Conservation (phyloP, 1,140 invertebrate species). For the Acromyrmex heyeri region DNA sequence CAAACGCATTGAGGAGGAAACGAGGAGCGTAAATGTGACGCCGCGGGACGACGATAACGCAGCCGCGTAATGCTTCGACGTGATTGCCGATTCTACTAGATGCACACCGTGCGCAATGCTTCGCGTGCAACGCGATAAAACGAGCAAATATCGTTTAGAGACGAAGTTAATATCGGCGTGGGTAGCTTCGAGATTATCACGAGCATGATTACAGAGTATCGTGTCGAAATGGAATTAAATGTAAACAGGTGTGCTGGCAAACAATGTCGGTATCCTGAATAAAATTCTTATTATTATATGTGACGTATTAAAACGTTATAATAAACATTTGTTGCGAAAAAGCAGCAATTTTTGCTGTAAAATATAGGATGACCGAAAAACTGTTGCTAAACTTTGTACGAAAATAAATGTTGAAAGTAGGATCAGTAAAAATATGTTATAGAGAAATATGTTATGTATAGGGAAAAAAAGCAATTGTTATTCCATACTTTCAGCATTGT, state of each 20-base stretch:
- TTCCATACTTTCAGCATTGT: neutral
- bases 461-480: conserved; percentile 8
- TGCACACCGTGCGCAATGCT: neutral
- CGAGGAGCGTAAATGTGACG: conserved; percentile 43
- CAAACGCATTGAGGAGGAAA: conserved; percentile 17
- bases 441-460: neutral
- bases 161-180: conserved; percentile 57
- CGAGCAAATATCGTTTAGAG: conserved; percentile 61
- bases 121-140: conserved; percentile 43
- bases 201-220: conserved; percentile 48
- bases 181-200: conserved; percentile 52
- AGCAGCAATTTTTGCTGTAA: neutral
- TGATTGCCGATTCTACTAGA: conserved; percentile 35
- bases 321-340: conserved; percentile 15
- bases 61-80: conserved; percentile 11
- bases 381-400: neutral
- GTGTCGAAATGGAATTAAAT: conserved; percentile 59
- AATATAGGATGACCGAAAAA: conserved; percentile 5
- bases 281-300: conserved; percentile 46
- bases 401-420: conserved; percentile 13
- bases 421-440: conserved; percentile 3
- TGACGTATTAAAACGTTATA: conserved; percentile 39
- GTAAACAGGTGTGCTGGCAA: conserved; percentile 54
- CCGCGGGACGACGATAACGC: conserved; percentile 19
- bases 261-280: conserved; percentile 37